These are phyloP conservation scores for Stichopus chloronotus DNA, from an alignment of 35 echinoderm and acorn worm genomes.

Conservation along the genomic window DNA sequence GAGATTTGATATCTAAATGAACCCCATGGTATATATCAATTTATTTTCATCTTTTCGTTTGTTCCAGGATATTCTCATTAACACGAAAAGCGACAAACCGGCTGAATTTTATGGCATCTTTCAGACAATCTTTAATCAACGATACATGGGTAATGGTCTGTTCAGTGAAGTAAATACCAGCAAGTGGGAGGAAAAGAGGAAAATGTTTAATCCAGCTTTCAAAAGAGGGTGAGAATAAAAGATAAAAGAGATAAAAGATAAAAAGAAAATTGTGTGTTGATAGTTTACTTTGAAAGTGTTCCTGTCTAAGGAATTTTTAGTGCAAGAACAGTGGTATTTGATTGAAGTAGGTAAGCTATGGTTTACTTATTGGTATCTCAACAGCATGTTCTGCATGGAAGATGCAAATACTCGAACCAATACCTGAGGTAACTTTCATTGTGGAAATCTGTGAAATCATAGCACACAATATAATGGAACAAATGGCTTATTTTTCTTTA, in stretches of 20 bases:
- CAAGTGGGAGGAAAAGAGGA: constrained; percentile 9
- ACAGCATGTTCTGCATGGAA: too few relatives aligned
- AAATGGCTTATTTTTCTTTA: too few relatives aligned
- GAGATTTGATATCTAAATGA: too few relatives aligned
- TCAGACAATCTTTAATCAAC: neutral
- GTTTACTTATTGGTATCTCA: too few relatives aligned
- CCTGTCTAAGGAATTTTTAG: neutral
- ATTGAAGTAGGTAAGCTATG: neutral
- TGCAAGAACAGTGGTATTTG: neutral
- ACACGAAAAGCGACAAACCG: neutral
- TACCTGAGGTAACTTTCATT: too few relatives aligned
- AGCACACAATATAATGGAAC: too few relatives aligned
- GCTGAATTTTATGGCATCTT: neutral
- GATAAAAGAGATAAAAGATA: neutral
- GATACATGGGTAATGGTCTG: neutral
- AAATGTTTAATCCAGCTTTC: neutral
- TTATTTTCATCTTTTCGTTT: too few relatives aligned
- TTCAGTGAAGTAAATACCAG: neutral
- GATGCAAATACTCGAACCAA: too few relatives aligned
- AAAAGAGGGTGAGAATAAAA: neutral
- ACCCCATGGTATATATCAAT: too few relatives aligned
- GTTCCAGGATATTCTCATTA: neutral
- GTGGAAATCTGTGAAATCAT: too few relatives aligned
- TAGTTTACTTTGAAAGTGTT: neutral
- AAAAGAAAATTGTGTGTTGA: neutral